phyloP scores from a whole-genome alignment of 2,888 invertebrate genomes.

The Netelia inedita region DNA sequence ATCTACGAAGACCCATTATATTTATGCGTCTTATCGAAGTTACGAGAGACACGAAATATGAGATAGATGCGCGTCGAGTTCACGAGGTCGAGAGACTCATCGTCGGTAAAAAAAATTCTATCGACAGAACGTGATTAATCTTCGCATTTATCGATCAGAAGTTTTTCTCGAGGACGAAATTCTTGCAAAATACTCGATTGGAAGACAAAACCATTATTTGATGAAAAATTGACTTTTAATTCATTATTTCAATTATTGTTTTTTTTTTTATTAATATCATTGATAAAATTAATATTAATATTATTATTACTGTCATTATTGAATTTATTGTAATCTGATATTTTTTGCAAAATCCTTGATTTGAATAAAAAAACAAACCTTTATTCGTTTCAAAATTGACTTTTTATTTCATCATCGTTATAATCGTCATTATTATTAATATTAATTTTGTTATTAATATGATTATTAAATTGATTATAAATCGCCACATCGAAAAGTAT shows the following conservation, averaged over 20 bases:
- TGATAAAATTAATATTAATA: too few species aligned
- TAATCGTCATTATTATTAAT: too few species aligned
- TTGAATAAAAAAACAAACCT: too few species aligned
- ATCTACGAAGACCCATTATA: slow-evolving; percentile 43
- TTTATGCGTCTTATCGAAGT: slow-evolving; percentile 27
- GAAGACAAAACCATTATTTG: neutral
- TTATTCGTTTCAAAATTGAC: too few species aligned
- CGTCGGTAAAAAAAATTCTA: slow-evolving; percentile 23
- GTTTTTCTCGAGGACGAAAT: neutral
- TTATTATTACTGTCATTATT: too few species aligned
- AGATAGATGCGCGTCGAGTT: slow-evolving; percentile 12
- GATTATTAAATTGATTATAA: too few species aligned
- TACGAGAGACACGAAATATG: slow-evolving; percentile 3
- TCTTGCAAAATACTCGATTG: slow-evolving; percentile 14
- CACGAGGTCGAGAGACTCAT: slow-evolving; percentile 38
- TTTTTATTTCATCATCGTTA: too few species aligned
- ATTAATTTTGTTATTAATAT: too few species aligned
- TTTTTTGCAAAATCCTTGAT: too few species aligned
- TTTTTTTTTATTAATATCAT: too few species aligned
- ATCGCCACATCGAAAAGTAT: too few species aligned
- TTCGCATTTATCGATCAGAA: neutral
- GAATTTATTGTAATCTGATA: too few species aligned
- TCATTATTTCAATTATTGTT: neutral
- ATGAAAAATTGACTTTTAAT: neutral
- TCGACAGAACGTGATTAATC: neutral